Conservation (phyloP, 2,797 vertebrate species). For the Tinamus major region DNA sequence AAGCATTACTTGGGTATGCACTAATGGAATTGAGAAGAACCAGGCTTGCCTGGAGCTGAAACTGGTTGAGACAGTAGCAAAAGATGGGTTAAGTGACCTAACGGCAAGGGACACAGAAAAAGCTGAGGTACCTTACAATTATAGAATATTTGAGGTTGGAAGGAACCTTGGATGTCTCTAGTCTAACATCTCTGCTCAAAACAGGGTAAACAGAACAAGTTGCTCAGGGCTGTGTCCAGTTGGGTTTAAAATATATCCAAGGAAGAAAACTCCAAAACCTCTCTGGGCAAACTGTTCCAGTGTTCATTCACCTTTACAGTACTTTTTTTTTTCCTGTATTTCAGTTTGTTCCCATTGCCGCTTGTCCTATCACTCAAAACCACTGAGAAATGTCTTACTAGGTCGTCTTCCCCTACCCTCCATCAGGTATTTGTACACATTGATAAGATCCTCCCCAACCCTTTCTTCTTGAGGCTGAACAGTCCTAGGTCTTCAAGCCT, state of each 20-base stretch:
- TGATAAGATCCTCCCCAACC: too few species aligned
- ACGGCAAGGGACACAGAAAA: not conserved
- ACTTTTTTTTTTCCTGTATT: not conserved
- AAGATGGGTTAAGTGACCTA: not conserved
- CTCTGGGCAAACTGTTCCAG: not conserved
- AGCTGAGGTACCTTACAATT: not conserved
- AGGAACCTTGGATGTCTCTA: not conserved
- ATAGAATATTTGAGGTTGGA: not conserved
- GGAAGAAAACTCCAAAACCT: not conserved
- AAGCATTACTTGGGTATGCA: too few species aligned
- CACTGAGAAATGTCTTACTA: too few species aligned
- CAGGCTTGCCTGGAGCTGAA: too few species aligned
- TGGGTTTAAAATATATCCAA: not conserved
- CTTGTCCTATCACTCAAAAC: too few species aligned
- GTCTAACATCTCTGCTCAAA: not conserved
- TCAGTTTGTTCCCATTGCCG: not conserved
- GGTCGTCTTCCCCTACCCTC: too few species aligned
- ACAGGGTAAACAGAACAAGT: not conserved
- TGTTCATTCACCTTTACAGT: not conserved
- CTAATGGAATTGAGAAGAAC: too few species aligned
- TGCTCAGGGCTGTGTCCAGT: not conserved
- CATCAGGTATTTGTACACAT: too few species aligned
- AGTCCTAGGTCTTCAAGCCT: too few species aligned
- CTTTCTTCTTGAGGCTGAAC: too few species aligned
- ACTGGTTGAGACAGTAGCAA: too few species aligned